Evolutionary conservation across 2,113 vertebrate genomes (phyloP), one percentile per base, ranked within the genome.

Genomic region (Vidua macroura): DNA sequence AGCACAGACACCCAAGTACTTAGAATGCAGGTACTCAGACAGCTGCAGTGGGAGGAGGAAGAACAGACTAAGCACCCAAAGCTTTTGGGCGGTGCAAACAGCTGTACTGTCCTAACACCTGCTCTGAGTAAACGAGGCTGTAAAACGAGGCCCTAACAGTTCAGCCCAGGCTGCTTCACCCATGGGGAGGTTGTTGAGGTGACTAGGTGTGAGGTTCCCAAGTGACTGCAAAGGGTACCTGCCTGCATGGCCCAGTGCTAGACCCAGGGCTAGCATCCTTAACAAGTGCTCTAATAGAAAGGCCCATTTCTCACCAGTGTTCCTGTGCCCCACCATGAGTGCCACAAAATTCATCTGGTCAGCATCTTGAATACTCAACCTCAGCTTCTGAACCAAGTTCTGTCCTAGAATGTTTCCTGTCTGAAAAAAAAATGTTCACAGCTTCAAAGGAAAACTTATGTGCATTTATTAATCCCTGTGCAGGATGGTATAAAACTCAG

Each of bases 211-310:
- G 43, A 58, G 49, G 8, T 49, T 37, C 30, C 79, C n/a, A 8
- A 31, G 41, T 19, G 10, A 23, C 11, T 37, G 20, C 56, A 67
- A 39, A 62, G 15, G n/a, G 15, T 27, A 8, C 39, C 14, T 73
- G 46, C 12, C 39, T 55, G 44, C 13, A 10, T 1, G 1, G 28
- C n/a, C 46, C 52, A 43, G 27, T 49, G 16, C 14, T 10, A 10
- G 21, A 35, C 41, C n/a, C 18, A 30, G n/a, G 33, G 8, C 13
- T 23, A 43, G 49, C 35, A 56, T 10, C 27, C 41, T 70, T 1
- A 3, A 28, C 13, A 11, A 0, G 0, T 0, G 4, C 10, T 52
- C 23, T 30, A 7, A 10, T 2, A 33, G 35, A 27, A 53, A 46
- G 23, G 33, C 30, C 1, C 1, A 5, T 64, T 16, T 46, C 30